Conservation (phyloP, 2,113 vertebrate genomes). For the Brachyistius frenatus region DNA sequence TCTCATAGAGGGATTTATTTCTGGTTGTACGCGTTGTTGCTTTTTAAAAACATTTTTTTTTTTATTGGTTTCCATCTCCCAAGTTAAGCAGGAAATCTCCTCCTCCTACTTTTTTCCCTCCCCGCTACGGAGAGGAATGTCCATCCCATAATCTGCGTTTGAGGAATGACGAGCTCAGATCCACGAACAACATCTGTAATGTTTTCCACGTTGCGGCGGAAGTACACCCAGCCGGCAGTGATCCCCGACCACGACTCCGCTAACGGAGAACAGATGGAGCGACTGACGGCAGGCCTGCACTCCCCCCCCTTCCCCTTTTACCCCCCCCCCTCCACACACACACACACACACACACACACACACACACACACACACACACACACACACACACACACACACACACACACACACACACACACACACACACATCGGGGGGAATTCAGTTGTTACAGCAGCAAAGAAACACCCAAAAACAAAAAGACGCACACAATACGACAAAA, state of each 20-base stretch:
- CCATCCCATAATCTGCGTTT: neutral
- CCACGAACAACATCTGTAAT: neutral
- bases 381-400: too few relatives aligned
- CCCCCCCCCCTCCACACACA: neutral
- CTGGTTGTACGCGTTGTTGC: neutral
- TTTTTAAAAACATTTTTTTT: neutral
- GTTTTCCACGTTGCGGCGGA: constrained; percentile 21
- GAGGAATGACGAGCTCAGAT: neutral
- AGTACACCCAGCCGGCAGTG: constrained; percentile 43
- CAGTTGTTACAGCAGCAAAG: too few relatives aligned
- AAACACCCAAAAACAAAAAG: too few relatives aligned
- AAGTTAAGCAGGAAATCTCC: neutral
- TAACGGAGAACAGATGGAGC: constrained; percentile 63
- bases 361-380: too few relatives aligned
- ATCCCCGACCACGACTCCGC: constrained; percentile 10
- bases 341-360: too few relatives aligned
- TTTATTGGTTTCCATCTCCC: neutral
- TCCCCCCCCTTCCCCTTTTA: neutral
- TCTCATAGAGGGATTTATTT: neutral
- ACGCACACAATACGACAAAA: too few relatives aligned
- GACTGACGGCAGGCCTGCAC: neutral
- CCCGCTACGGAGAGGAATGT: neutral
- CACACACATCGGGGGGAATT: too few relatives aligned
- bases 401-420: too few relatives aligned
- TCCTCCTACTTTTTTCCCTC: neutral